phyloP scores from a whole-genome alignment of 2,797 vertebrate species.

The Orestias chungarensis region DNA sequence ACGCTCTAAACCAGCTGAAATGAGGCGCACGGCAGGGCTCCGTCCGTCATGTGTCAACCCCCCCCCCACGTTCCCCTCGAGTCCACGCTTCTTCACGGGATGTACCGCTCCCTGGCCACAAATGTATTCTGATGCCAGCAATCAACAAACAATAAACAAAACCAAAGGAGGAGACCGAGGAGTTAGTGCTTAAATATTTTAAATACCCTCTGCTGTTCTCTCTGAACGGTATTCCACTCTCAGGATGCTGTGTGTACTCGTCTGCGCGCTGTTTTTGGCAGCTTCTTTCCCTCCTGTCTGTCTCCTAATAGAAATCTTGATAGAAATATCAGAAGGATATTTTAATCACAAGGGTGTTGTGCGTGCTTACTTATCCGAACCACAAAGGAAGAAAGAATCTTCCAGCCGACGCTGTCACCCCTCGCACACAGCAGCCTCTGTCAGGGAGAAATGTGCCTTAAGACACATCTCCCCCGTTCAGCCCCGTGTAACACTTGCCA shows the following conservation, averaged over 20 bases:
- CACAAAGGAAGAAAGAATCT: constrained; percentile 89
- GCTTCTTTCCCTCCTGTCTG: constrained; percentile 81
- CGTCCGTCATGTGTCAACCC: constrained; percentile 58
- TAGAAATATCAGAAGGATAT: constrained; percentile 96
- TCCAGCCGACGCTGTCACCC: constrained; percentile 92
- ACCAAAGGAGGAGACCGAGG: constrained; percentile 53
- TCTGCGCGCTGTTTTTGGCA: constrained; percentile 82
- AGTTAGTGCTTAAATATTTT: constrained; percentile 77
- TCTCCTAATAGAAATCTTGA: constrained; percentile 91
- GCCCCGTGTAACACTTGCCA: constrained; percentile 86
- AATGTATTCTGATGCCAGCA: constrained; percentile 65
- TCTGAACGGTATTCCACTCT: constrained; percentile 62
- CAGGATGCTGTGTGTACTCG: constrained; percentile 61
- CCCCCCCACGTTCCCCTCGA: constrained; percentile 30
- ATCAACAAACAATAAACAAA: constrained; percentile 72
- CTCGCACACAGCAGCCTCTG: constrained; percentile 86
- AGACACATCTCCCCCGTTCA: constrained; percentile 90
- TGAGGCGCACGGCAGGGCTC: constrained; percentile 46
- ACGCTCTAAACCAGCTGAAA: constrained; percentile 48
- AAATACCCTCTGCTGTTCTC: constrained; percentile 67
- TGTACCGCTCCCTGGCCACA: constrained; percentile 46
- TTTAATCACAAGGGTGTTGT: constrained; percentile 95
- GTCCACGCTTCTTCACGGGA: constrained; percentile 41
- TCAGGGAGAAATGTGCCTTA: constrained; percentile 92
- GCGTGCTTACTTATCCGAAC: constrained; percentile 89